Evolutionary conservation across 2,888 invertebrate genomes (phyloP).

Genomic region (Drosophila barbarae): DNA sequence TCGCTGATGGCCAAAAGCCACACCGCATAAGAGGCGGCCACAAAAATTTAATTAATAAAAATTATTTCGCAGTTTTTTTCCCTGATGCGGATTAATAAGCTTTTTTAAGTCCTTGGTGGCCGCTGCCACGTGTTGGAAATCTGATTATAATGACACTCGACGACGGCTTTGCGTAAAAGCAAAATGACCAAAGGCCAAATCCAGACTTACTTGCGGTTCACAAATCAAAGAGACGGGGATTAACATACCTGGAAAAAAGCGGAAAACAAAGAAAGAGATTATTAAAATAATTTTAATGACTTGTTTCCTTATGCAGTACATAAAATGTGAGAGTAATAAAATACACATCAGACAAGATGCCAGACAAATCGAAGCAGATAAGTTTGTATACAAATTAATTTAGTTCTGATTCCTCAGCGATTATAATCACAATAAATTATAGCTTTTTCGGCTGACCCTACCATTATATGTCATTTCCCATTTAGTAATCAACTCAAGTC

Average conservation of each 20-base stretch:
- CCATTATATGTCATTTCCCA: not conserved
- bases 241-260: slow-evolving; percentile 59
- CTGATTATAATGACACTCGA: slow-evolving; percentile 50
- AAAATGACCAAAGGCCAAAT: slow-evolving; percentile 42
- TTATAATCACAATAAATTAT: slow-evolving; percentile 18
- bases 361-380: slow-evolving; percentile 1
- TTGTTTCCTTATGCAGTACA: not conserved
- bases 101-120: slow-evolving; percentile 26
- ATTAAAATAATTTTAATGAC: slow-evolving; percentile 2
- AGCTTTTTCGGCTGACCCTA: not conserved
- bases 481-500: slow-evolving; percentile 25
- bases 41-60: slow-evolving; percentile 67
- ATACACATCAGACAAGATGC: not conserved
- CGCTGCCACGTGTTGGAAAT: slow-evolving; percentile 52
- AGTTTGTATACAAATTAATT: slow-evolving; percentile 1
- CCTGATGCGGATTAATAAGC: slow-evolving; percentile 28
- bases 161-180: slow-evolving; percentile 37
- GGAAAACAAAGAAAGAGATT: slow-evolving; percentile 1
- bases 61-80: slow-evolving; percentile 31
- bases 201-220: slow-evolving; percentile 49
- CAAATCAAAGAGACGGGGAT: slow-evolving; percentile 45
- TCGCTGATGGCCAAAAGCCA: slow-evolving; percentile 24
- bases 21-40: slow-evolving; percentile 6
- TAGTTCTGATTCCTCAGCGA: slow-evolving; percentile 5
- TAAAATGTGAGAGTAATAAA: not conserved